Base-by-base conservation (phyloP, 2,797 vertebrate species). In the Pachyuromys duprasi region DNA sequence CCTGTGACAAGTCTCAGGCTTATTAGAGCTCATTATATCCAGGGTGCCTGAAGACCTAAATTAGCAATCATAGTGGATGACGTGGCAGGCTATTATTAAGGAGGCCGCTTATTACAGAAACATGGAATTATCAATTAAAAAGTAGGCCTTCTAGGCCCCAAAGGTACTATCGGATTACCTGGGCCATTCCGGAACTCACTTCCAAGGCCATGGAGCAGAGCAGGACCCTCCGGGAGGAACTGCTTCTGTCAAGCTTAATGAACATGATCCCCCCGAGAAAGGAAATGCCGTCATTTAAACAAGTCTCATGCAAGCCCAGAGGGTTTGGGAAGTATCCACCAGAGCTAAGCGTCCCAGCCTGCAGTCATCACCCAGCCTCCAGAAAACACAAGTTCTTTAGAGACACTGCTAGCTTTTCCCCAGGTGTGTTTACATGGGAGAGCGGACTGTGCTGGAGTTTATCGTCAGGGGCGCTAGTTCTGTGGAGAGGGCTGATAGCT, bases 41-140 rank as follows among this genome's bases (percentile, higher is more conserved):
- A 97, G 94, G 97, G 75, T 97, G 96, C 94, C 96, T 97, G 95
- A 94, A 98, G 92, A 96, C 89, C 97, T 97, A 96, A 98, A 97
- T 97, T 97, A 96, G 96, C 82, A 72, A 96, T 96, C 98, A 98
- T 98, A 97, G 93, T 96, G 89, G 97, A 97, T 95, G 98, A 98
- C 75, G 97, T 86, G 97, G 97, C 18, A 55, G 93, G 93, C 82
- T 92, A 60, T 98, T 98, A 98, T 98, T 98, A 98, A 98, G 98
- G 98, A 98, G 97, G 96, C 97, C 97, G 98, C 98, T 98, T 98
- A 98, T 98, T 98, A 98, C 53, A 97, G 98, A 98, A 99, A 99
- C 97, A 98, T 97, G 98, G 97, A 99, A 98, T 98, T 98, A 99
- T 98, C 98, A 99, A 99, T 99, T 99, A 99, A 99, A 99, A 99